Percentiles rank a stretch among this genome's conserved stretches.
Evolutionary conservation across 1,140 invertebrate genomes (phyloP).

Genomic region (Hydropsyche tenuis): DNA sequence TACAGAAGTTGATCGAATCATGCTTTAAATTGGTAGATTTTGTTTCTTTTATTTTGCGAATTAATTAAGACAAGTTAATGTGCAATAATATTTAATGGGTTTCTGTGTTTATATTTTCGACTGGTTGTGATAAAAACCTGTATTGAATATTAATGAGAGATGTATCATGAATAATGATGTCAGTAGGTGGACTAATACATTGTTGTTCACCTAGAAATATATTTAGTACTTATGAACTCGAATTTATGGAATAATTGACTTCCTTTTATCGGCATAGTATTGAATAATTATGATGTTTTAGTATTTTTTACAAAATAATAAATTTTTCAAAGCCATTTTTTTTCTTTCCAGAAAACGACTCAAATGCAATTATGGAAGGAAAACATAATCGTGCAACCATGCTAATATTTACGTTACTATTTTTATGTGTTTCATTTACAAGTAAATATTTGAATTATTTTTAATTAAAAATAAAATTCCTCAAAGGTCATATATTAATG

Average conservation of each 20-base stretch:
- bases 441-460: constrained; percentile 31
- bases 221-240: not conserved
- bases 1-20: too few species aligned
- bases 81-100: too few species aligned
- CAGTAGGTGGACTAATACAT: constrained; percentile 20
- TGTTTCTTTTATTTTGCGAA: too few species aligned
- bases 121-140: constrained; percentile 1
- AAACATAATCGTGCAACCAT: constrained; percentile 41
- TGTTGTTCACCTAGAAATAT: constrained; percentile 5
- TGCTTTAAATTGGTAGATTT: too few species aligned
- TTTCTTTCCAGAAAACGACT: constrained; percentile 31
- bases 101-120: not conserved
- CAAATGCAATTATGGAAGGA: constrained; percentile 48
- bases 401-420: constrained; percentile 40
- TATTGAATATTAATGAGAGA: constrained; percentile 9
- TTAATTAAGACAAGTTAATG: too few species aligned
- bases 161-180: constrained; percentile 21
- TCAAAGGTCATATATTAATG: not conserved
- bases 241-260: not conserved
- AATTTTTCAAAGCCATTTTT: not conserved
- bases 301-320: not conserved
- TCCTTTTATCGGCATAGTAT: too few species aligned
- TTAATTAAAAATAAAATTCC: not conserved
- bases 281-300: not conserved
- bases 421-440: constrained; percentile 28